Evolutionary conservation across 2,113 vertebrate species (phyloP).

Genomic region (Nicator chloris): DNA sequence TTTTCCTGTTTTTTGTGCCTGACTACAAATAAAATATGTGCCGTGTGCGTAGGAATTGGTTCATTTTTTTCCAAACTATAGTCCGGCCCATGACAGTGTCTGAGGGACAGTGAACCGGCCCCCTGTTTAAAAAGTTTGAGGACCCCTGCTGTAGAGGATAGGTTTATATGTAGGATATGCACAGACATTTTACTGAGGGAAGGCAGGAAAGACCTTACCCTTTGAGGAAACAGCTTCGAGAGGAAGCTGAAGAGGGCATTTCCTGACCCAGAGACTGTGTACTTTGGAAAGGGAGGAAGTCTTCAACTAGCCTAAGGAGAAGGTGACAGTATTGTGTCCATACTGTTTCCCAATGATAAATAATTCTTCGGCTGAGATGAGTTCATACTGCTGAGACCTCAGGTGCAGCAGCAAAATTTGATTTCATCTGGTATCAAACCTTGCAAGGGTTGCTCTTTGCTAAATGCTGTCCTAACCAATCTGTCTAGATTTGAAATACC

Average conservation of each 20-base stretch:
- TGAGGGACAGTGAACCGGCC: too few species aligned
- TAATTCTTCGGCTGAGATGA: not conserved
- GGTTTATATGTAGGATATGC: not conserved
- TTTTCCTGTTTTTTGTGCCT: too few species aligned
- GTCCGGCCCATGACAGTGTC: too few species aligned
- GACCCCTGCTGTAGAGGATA: not conserved
- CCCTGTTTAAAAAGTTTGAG: too few species aligned
- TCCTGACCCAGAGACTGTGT: not conserved
- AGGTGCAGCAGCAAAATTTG: not conserved
- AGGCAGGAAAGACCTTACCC: not conserved
- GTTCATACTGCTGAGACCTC: not conserved
- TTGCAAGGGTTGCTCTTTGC: not conserved
- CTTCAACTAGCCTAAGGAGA: not conserved
- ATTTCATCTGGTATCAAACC: not conserved
- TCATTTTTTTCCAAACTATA: too few species aligned
- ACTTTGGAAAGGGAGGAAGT: not conserved
- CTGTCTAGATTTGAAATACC: not conserved
- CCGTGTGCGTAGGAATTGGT: too few species aligned
- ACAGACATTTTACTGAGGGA: not conserved
- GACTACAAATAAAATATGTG: too few species aligned
- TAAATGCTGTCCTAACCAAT: not conserved
- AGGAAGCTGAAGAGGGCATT: conserved; percentile 6
- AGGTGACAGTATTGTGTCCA: not conserved
- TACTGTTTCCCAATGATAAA: not conserved
- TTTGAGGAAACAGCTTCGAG: not conserved